A percentile compares a stretch with the other conserved stretches of the same genome.
phyloP scores from a whole-genome alignment of 2,797 vertebrate genomes.

The Coluber constrictor region DNA sequence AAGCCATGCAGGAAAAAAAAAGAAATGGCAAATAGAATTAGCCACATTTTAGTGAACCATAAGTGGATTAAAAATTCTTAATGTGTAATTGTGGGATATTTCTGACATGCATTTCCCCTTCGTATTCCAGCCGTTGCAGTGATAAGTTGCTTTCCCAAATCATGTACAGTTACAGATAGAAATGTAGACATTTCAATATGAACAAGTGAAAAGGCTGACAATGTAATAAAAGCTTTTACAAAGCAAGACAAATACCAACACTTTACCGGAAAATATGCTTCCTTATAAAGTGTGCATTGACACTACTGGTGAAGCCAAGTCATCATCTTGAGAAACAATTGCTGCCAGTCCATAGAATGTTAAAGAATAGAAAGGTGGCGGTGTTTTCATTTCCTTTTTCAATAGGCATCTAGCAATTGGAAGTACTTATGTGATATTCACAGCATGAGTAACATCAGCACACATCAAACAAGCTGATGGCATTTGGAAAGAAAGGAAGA shows the following conservation, averaged over 20 bases:
- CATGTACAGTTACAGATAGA: not conserved
- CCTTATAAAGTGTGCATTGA: not conserved
- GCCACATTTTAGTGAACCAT: not conserved
- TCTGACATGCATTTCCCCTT: not conserved
- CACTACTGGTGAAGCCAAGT: not conserved
- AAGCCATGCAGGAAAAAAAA: not conserved
- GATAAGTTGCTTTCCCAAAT: not conserved
- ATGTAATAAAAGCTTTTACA: not conserved
- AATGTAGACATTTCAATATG: not conserved
- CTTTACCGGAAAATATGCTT: not conserved
- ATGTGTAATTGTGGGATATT: not conserved
- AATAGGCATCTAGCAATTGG: not conserved
- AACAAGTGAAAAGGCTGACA: not conserved
- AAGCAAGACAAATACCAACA: not conserved
- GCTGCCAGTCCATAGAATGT: not conserved
- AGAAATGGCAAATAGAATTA: too few species aligned
- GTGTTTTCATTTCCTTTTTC: not conserved
- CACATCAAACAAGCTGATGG: not conserved
- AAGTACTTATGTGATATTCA: not conserved
- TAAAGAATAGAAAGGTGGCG: not conserved
- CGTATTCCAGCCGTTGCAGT: not conserved
- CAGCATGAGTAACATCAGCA: not conserved
- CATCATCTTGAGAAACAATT: not conserved
- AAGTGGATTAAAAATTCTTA: not conserved
- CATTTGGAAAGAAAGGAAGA: not conserved